Conservation (phyloP, 2,797 vertebrate genomes). For the Pelodytes ibericus region DNA sequence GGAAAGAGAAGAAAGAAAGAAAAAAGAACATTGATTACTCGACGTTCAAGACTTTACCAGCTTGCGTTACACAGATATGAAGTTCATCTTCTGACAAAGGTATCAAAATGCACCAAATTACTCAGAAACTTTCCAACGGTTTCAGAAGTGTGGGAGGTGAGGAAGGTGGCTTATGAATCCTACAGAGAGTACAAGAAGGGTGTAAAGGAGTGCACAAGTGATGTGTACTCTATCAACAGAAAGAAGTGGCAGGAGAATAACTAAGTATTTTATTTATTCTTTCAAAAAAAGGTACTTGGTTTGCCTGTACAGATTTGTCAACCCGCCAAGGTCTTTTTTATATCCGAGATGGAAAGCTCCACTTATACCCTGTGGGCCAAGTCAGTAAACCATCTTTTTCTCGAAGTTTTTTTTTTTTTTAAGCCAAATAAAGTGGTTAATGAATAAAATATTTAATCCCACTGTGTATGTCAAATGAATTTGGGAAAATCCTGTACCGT, state of each 20-base stretch:
- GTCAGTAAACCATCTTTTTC: constrained; percentile 35
- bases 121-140: constrained; percentile 43
- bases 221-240: constrained; percentile 60
- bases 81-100: constrained; percentile 30
- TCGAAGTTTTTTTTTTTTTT: constrained; percentile 32
- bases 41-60: not conserved
- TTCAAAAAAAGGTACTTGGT: constrained; percentile 55
- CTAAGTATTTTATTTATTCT: constrained; percentile 62
- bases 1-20: too few relatives aligned
- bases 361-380: constrained; percentile 46
- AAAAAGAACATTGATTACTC: too few relatives aligned
- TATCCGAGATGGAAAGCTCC: constrained; percentile 59
- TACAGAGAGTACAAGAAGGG: constrained; percentile 49
- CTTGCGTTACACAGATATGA: constrained; percentile 4
- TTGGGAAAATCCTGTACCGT: too few relatives aligned
- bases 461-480: too few relatives aligned
- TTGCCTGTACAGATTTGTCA: constrained; percentile 58
- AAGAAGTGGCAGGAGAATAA: constrained; percentile 60
- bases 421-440: constrained; percentile 27
- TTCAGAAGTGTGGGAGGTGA: constrained; percentile 48
- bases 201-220: constrained; percentile 51
- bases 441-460: constrained; percentile 35
- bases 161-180: constrained; percentile 42
- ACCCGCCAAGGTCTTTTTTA: constrained; percentile 53
- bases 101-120: constrained; percentile 40